These are phyloP conservation scores for Gobionotothen gibberifrons DNA, from an alignment of 2,797 vertebrate genomes.

Conservation along the genomic window DNA sequence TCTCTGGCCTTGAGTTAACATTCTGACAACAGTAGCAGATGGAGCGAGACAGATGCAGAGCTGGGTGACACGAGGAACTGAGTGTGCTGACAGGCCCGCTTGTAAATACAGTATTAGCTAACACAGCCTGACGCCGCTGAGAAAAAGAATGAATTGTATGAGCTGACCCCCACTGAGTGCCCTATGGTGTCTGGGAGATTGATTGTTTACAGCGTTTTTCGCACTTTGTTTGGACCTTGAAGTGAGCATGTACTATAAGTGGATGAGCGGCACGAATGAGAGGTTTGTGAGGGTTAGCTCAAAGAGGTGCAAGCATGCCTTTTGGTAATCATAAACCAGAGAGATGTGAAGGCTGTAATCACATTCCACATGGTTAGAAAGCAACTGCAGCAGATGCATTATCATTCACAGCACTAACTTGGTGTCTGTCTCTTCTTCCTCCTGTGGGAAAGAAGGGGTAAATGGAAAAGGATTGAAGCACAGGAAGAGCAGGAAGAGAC, in stretches of 20 bases:
- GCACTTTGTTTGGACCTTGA: slow-evolving; percentile 33
- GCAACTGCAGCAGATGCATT: slow-evolving; percentile 44
- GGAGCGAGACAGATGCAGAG: slow-evolving; percentile 52
- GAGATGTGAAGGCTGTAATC: slow-evolving; percentile 58
- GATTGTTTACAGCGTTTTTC: slow-evolving; percentile 42
- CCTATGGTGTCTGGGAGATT: slow-evolving; percentile 10
- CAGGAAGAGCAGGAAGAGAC: slow-evolving; percentile 36
- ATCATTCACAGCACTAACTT: slow-evolving; percentile 90
- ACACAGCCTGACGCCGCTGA: slow-evolving; percentile 5
- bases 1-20: slow-evolving; percentile 56
- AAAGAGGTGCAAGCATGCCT: slow-evolving; percentile 65
- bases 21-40: slow-evolving; percentile 49
- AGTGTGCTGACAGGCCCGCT: slow-evolving; percentile 25
- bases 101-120: slow-evolving; percentile 32
- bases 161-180: slow-evolving; percentile 12
- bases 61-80: slow-evolving; percentile 28
- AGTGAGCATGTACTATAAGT: slow-evolving; percentile 37
- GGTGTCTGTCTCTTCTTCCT: slow-evolving; percentile 80
- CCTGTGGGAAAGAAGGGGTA: slow-evolving; percentile 83
- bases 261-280: slow-evolving; percentile 39
- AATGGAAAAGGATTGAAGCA: slow-evolving; percentile 66
- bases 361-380: slow-evolving; percentile 59
- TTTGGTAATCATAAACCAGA: slow-evolving; percentile 67
- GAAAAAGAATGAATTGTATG: slow-evolving; percentile 30
- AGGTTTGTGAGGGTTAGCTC: slow-evolving; percentile 51